Evolutionary conservation across 2,797 vertebrate species (phyloP).

Genomic region (Tamandua tetradactyla): DNA sequence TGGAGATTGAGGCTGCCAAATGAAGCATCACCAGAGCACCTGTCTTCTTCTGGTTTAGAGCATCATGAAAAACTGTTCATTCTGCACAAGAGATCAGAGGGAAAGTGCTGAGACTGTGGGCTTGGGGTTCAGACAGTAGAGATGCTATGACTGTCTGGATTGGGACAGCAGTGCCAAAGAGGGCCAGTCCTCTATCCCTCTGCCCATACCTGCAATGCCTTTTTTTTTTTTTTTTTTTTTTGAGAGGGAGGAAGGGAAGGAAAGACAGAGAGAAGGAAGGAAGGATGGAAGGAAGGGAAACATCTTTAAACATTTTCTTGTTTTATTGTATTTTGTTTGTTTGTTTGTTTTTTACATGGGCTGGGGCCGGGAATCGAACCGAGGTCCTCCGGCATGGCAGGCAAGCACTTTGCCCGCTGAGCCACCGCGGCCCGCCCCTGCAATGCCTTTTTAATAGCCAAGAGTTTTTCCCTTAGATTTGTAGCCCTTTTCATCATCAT

Average conservation of each 20-base stretch:
- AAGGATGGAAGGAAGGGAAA: too few relatives aligned
- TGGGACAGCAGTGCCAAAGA: background rate
- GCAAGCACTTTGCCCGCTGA: too few relatives aligned
- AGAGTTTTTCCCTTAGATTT: background rate
- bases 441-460: background rate
- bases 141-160: background rate
- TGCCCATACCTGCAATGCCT: background rate
- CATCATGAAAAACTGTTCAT: background rate
- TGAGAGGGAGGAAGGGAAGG: too few relatives aligned
- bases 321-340: too few relatives aligned
- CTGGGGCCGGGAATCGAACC: too few relatives aligned
- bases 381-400: too few relatives aligned
- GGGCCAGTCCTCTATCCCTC: fast-evolving
- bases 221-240: too few relatives aligned
- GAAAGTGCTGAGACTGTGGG: background rate
- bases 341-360: too few relatives aligned
- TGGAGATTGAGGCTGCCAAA: background rate
- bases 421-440: too few relatives aligned
- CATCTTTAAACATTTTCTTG: too few relatives aligned
- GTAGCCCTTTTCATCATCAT: background rate
- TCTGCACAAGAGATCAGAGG: background rate
- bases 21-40: background rate
- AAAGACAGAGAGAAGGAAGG: too few relatives aligned
- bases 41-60: background rate
- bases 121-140: background rate